Percentiles rank a stretch among this genome's conserved stretches.
phyloP scores from a whole-genome alignment of 1,140 invertebrate genomes.

The Drosophila repletoides region DNA sequence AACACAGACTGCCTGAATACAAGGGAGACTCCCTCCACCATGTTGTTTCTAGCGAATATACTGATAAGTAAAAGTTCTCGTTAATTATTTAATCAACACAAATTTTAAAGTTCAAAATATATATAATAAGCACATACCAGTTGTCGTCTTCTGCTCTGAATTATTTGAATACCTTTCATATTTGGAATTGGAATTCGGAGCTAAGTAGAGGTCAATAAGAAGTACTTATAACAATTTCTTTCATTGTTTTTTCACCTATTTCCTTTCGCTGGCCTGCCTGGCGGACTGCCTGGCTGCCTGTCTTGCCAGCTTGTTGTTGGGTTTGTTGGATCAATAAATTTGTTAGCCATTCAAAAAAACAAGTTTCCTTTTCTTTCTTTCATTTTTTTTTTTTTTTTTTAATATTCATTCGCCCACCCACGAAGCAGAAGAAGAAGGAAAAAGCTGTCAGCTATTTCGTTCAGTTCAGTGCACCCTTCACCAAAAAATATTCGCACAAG shows the following conservation, averaged over 20 bases:
- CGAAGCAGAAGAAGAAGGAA: neutral
- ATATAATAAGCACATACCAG: no score
- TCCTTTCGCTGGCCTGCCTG: neutral
- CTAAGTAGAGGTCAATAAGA: neutral
- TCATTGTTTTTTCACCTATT: neutral
- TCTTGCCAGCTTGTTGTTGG: neutral
- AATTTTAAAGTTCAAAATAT: neutral
- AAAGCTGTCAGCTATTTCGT: neutral
- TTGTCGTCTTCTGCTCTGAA: no score
- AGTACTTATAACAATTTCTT: neutral
- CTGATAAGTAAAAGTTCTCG: conserved; percentile 11
- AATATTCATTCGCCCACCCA: neutral
- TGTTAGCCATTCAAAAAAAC: conserved; percentile 19
- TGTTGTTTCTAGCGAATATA: neutral
- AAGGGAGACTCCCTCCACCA: neutral
- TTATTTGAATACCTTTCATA: no score
- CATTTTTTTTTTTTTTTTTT: conserved; percentile 14
- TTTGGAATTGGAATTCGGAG: no score
- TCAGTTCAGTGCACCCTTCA: conserved; percentile 24
- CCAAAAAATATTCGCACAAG: neutral
- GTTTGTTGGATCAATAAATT: conserved; percentile 40
- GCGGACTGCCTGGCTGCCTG: neutral
- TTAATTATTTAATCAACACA: neutral
- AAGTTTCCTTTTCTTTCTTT: no score
- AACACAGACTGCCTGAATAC: no score